These are phyloP conservation scores for Drosophila prosaltans DNA, from an alignment of 1,140 invertebrate genomes.

Conservation along the genomic window DNA sequence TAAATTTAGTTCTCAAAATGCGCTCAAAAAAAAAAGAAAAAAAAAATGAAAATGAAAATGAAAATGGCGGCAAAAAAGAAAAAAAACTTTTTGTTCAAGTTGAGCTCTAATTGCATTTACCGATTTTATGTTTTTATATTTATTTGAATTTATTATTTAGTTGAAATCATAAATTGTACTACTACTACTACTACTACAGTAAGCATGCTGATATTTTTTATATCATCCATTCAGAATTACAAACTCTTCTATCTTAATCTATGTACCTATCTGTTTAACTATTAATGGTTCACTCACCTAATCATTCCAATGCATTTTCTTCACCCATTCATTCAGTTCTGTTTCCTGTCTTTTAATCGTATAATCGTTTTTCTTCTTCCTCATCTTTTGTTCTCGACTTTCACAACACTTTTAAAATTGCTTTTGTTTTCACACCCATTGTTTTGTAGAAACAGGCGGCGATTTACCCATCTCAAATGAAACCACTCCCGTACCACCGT, in stretches of 20 bases:
- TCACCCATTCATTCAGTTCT: slow-evolving; percentile 10
- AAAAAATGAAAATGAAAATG: slow-evolving; percentile 16
- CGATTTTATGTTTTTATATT: slow-evolving; percentile 42
- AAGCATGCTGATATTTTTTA: slow-evolving; percentile 37
- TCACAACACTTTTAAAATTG: slow-evolving; percentile 81
- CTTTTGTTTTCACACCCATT: slow-evolving; percentile 82
- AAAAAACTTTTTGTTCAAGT: slow-evolving; percentile 76
- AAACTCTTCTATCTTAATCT: slow-evolving; percentile 41
- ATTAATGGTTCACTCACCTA: slow-evolving; percentile 31
- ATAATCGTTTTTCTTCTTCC: slow-evolving; percentile 58
- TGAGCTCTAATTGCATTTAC: slow-evolving; percentile 83
- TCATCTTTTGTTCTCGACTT: slow-evolving; percentile 67
- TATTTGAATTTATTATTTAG: slow-evolving; percentile 17
- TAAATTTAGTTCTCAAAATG: slow-evolving; percentile 27
- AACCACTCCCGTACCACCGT: slow-evolving; percentile 78
- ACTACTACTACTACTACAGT: slow-evolving; percentile 28
- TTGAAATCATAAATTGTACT: too few relatives aligned
- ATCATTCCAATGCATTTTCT: slow-evolving; percentile 40
- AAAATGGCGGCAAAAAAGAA: slow-evolving; percentile 44
- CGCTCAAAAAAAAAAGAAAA: slow-evolving; percentile 26
- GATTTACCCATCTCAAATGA: slow-evolving; percentile 76
- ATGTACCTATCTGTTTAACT: slow-evolving; percentile 40
- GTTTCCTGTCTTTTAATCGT: slow-evolving; percentile 37
- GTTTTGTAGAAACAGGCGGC: slow-evolving; percentile 83
- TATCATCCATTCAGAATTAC: slow-evolving; percentile 39